Conservation (phyloP, 2,797 vertebrate species). For the Uromys caudimaculatus region DNA sequence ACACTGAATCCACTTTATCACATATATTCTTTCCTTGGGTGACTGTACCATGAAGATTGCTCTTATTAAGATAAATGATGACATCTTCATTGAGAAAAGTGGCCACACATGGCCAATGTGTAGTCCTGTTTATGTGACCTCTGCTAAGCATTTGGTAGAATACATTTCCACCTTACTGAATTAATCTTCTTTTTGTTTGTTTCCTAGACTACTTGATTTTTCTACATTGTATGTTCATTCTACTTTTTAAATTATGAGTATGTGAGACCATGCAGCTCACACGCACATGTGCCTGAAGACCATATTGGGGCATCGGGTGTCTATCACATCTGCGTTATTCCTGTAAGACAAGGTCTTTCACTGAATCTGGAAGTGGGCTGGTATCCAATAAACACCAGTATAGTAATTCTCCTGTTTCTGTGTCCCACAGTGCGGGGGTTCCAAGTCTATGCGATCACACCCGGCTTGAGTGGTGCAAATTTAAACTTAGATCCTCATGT, state of each 20-base stretch:
- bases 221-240: neutral
- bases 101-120: neutral
- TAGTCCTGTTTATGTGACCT: neutral
- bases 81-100: neutral
- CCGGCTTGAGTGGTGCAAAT: neutral
- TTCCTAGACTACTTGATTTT: neutral
- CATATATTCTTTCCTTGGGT: neutral
- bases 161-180: neutral
- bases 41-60: neutral
- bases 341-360: neutral
- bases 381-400: neutral
- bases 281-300: too few species aligned
- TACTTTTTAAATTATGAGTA: neutral
- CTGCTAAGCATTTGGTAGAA: neutral
- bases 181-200: neutral
- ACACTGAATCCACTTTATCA: neutral
- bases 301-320: neutral
- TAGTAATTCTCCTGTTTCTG: neutral
- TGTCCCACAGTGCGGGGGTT: neutral
- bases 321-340: neutral
- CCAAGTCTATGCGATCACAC: neutral
- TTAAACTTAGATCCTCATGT: neutral
- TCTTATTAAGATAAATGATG: neutral
- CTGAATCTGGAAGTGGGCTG: neutral
- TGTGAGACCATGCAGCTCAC: rapidly evolving